Evolutionary conservation across 1,140 invertebrate species (phyloP).

Genomic region (Macrotrachela quadricornifera): DNA sequence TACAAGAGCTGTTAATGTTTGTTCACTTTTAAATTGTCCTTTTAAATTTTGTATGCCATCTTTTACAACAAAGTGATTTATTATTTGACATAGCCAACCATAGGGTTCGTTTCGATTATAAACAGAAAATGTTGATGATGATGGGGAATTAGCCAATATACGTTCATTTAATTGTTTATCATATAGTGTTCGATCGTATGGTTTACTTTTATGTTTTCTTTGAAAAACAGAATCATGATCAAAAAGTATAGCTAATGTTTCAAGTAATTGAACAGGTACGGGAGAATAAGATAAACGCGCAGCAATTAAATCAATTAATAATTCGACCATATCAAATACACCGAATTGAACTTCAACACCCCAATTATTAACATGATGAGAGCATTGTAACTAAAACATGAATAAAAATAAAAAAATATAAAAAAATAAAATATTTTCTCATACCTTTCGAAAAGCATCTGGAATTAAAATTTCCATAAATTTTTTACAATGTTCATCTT

Average conservation of each 20-base stretch:
- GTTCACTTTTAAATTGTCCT: too few relatives aligned
- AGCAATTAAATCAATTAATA: constrained; percentile 33
- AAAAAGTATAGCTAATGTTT: constrained; percentile 28
- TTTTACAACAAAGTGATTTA: background rate
- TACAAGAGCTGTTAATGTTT: too few relatives aligned
- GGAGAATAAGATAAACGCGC: constrained; percentile 23
- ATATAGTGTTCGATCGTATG: constrained; percentile 30
- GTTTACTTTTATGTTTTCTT: constrained; percentile 33
- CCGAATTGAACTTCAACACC: constrained; percentile 35
- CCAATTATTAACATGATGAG: constrained; percentile 33
- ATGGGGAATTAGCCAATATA: constrained; percentile 23
- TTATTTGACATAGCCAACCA: constrained; percentile 18
- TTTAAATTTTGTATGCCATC: too few relatives aligned
- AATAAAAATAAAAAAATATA: constrained; percentile 2
- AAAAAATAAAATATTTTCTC: background rate
- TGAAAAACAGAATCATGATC: constrained; percentile 33
- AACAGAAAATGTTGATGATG: constrained; percentile 23
- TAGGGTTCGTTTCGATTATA: constrained; percentile 30
- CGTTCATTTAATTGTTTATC: too few relatives aligned
- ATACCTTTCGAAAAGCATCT: constrained; percentile 34
- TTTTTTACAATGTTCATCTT: constrained; percentile 31
- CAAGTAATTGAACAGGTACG: constrained; percentile 22
- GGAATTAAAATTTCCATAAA: constrained; percentile 35
- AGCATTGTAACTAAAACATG: constrained; percentile 28
- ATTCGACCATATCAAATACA: constrained; percentile 33